Percentiles rank a stretch among this genome's conserved stretches.
Evolutionary conservation across 2,113 vertebrate species (phyloP).

Genomic region (Halcyon malimbica): DNA sequence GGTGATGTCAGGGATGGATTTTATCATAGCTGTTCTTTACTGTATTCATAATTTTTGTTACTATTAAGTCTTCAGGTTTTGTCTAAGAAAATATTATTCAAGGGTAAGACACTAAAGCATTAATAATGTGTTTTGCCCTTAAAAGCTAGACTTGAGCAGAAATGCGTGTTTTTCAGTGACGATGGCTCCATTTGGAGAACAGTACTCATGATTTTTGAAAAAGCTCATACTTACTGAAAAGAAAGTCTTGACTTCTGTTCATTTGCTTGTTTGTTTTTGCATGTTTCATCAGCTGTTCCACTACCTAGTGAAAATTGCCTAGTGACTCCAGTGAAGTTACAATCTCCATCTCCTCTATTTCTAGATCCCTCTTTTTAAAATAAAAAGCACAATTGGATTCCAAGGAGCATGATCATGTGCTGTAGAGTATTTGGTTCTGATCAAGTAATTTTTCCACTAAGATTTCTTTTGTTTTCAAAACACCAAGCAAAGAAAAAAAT

Average conservation of each 20-base stretch:
- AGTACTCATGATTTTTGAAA: neutral
- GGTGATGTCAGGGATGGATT: neutral
- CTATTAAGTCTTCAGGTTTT: neutral
- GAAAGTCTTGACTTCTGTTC: neutral
- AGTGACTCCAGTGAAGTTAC: neutral
- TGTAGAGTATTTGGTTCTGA: neutral
- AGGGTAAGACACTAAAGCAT: neutral
- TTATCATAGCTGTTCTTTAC: neutral
- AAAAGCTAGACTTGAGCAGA: neutral
- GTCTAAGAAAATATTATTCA: neutral
- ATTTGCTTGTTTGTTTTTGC: neutral
- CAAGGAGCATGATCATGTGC: neutral
- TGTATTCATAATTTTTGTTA: neutral
- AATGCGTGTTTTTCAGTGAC: neutral
- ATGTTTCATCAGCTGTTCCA: neutral
- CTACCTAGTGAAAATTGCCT: neutral
- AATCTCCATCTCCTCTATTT: neutral
- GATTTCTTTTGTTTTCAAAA: neutral
- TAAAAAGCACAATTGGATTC: neutral
- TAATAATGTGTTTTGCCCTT: neutral
- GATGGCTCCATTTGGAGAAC: neutral
- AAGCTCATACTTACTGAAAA: neutral
- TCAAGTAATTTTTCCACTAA: neutral
- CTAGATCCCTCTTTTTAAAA: neutral
- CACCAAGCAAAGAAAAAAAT: neutral